Evolutionary conservation across 2,113 vertebrate genomes (phyloP).

Genomic region (Clarias batrachus): DNA sequence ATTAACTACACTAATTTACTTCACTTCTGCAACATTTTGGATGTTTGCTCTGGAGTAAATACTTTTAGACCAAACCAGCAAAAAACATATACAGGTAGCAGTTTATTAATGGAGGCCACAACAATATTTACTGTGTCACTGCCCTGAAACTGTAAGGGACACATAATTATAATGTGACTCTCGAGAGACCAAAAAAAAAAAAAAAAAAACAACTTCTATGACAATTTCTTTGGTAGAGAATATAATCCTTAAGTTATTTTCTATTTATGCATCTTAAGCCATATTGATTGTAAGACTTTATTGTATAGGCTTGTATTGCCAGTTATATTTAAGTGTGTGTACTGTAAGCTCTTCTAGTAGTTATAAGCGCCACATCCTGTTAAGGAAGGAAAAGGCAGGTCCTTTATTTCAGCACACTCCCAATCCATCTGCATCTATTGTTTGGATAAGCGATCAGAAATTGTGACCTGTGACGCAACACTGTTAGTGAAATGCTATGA

Average conservation of each 20-base stretch:
- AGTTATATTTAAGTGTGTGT: neutral
- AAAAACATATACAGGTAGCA: neutral
- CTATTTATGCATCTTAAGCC: neutral
- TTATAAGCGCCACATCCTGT: neutral
- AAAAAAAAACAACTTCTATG: neutral
- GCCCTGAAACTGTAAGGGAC: too few relatives aligned
- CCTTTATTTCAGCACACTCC: slow-evolving; percentile 10
- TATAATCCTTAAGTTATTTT: neutral
- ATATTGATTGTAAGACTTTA: neutral
- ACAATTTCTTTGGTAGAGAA: neutral
- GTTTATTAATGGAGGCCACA: neutral
- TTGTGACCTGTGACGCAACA: neutral
- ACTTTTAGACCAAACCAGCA: neutral
- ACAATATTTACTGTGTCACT: neutral
- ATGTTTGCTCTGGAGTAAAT: neutral
- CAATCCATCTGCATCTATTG: slow-evolving; percentile 9
- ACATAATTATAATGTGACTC: neutral
- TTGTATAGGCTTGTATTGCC: neutral
- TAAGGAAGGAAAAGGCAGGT: slow-evolving; percentile 36
- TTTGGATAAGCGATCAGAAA: neutral
- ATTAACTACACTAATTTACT: neutral
- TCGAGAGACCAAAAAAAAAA: neutral
- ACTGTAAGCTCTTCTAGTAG: neutral
- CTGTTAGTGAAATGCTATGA: neutral
- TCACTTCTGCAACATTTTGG: neutral